phyloP scores from a whole-genome alignment of 2,113 vertebrate species.

The Vimba vimba region DNA sequence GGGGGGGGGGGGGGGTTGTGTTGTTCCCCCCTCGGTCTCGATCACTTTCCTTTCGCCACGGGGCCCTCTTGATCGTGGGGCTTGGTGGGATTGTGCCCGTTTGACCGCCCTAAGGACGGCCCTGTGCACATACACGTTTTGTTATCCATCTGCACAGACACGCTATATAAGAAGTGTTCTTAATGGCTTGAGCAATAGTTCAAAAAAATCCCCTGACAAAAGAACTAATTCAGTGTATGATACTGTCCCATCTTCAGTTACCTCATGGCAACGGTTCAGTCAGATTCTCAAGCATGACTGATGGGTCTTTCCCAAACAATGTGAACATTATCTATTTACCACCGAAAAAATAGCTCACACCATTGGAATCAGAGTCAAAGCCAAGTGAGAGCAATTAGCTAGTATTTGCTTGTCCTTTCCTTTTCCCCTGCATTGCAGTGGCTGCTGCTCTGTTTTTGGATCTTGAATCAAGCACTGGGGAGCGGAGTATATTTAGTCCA shows the following conservation, averaged over 20 bases:
- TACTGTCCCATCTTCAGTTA: constrained; percentile 45
- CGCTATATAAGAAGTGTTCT: background rate
- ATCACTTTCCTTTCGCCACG: too few species aligned
- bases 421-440: constrained; percentile 28
- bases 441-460: background rate
- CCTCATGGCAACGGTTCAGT: constrained; percentile 29
- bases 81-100: too few species aligned
- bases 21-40: too few species aligned
- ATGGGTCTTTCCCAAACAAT: constrained; percentile 41
- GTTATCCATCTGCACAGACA: constrained; percentile 1
- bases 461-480: background rate
- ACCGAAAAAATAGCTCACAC: constrained; percentile 33
- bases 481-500: background rate
- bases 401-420: constrained; percentile 27
- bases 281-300: constrained; percentile 43
- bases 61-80: too few species aligned
- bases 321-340: constrained; percentile 51
- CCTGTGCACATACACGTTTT: background rate
- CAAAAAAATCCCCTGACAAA: constrained; percentile 49
- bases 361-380: constrained; percentile 30
- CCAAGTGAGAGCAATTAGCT: constrained; percentile 14
- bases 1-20: too few species aligned
- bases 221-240: constrained; percentile 27
- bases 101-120: too few species aligned
- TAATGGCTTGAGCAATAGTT: constrained; percentile 20